These are phyloP conservation scores for Aricia artaxerxes DNA, from an alignment of 2,888 invertebrate species.

Conservation along the genomic window DNA sequence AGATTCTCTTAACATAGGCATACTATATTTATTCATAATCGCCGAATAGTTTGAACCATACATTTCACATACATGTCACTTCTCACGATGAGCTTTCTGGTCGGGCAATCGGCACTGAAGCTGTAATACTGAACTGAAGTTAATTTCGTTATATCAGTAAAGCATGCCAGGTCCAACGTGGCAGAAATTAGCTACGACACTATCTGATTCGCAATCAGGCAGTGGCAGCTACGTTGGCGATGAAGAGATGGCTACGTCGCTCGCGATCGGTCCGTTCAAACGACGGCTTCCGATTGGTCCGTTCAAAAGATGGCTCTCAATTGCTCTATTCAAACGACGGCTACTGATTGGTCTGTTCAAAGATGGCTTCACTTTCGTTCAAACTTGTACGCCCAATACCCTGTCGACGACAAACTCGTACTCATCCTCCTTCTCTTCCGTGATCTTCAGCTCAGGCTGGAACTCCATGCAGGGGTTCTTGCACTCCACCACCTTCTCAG, in stretches of 20 bases:
- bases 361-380: slow-evolving; percentile 48
- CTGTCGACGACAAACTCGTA: slow-evolving; percentile 92
- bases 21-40: slow-evolving; percentile 19
- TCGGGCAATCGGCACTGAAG: not conserved
- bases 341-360: not conserved
- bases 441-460: slow-evolving; percentile 63
- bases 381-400: slow-evolving; percentile 92
- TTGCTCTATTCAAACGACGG: not conserved
- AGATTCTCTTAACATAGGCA: slow-evolving; percentile 14
- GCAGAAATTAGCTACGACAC: not conserved
- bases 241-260: not conserved
- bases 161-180: not conserved
- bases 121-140: not conserved
- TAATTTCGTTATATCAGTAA: not conserved
- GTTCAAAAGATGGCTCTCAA: not conserved
- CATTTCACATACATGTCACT: slow-evolving; percentile 17
- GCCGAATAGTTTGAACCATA: slow-evolving; percentile 29
- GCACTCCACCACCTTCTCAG: slow-evolving; percentile 59
- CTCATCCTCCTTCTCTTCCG: slow-evolving; percentile 61
- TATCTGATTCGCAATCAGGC: not conserved
- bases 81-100: not conserved
- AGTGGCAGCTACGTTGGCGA: not conserved
- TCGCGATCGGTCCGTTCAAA: not conserved
- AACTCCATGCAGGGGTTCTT: slow-evolving; percentile 53
- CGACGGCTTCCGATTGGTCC: not conserved